Conservation (phyloP, 2,113 vertebrate species). For the Alligator sinensis region DNA sequence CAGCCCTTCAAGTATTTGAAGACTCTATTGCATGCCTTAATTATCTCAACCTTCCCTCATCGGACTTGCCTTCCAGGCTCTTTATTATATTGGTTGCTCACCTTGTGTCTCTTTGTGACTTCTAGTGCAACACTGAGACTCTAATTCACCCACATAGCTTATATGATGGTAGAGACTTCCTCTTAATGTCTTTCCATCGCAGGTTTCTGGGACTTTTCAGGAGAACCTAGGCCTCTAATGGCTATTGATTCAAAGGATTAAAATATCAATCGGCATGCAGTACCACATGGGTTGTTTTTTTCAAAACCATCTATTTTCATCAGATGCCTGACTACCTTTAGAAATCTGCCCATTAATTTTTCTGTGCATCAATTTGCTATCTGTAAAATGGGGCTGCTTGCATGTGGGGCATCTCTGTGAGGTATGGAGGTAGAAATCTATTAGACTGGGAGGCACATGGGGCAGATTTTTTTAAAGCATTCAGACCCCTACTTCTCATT, state of each 20-base stretch:
- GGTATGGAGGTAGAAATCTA: background rate
- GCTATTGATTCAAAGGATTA: background rate
- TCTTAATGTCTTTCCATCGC: background rate
- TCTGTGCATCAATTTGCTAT: background rate
- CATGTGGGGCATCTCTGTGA: background rate
- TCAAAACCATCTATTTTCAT: background rate
- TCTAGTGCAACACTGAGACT: background rate
- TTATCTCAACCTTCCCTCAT: too few species aligned
- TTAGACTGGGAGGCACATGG: background rate
- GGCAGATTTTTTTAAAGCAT: background rate
- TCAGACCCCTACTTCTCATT: background rate
- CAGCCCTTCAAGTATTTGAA: too few species aligned
- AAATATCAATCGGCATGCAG: background rate
- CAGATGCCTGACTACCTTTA: background rate
- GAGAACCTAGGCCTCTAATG: background rate
- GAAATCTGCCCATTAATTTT: background rate
- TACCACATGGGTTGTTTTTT: background rate
- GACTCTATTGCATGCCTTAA: too few species aligned
- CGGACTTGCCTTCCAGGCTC: too few species aligned
- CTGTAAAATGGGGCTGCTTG: background rate
- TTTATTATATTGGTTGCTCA: too few species aligned
- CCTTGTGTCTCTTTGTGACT: background rate
- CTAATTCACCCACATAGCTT: background rate
- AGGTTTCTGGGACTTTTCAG: background rate
- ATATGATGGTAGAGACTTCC: slow-evolving; percentile 5